phyloP scores from a whole-genome alignment of 1,140 invertebrate genomes.

The Bombus fervidus region DNA sequence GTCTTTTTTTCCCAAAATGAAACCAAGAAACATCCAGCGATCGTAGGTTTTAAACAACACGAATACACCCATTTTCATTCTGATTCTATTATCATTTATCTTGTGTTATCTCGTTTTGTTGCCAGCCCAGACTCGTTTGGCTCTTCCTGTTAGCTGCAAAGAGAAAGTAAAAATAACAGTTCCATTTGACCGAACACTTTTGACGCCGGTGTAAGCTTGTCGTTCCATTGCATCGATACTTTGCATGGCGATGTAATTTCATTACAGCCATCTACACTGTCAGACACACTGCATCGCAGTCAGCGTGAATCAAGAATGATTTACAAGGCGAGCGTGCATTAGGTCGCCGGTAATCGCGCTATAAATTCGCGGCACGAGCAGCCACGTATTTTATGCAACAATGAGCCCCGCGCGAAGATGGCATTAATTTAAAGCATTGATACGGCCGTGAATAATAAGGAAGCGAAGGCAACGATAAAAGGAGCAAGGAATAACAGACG shows the following conservation, averaged over 20 bases:
- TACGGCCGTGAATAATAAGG: conserved; percentile 39
- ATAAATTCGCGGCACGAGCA: conserved; percentile 32
- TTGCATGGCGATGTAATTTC: conserved; percentile 15
- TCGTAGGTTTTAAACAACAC: too few relatives aligned
- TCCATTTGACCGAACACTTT: not conserved
- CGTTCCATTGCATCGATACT: not conserved
- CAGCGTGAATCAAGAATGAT: conserved; percentile 30
- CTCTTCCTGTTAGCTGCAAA: too few relatives aligned
- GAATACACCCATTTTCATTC: too few relatives aligned
- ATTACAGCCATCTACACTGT: not conserved
- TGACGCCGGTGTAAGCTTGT: not conserved
- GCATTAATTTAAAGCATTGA: conserved; percentile 44
- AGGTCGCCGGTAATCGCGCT: conserved; percentile 24
- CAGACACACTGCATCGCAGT: not conserved
- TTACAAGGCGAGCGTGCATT: conserved; percentile 27
- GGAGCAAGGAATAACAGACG: not conserved
- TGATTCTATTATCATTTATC: too few relatives aligned
- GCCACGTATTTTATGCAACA: conserved; percentile 31
- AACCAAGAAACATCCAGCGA: too few relatives aligned
- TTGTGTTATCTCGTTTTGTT: too few relatives aligned
- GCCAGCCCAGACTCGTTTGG: too few relatives aligned
- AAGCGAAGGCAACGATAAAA: not conserved
- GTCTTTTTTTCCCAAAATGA: too few relatives aligned
- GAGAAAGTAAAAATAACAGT: too few relatives aligned
- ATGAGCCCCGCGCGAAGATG: not conserved